phyloP scores from a whole-genome alignment of 2,888 invertebrate species.

The Idaea dimidiata region DNA sequence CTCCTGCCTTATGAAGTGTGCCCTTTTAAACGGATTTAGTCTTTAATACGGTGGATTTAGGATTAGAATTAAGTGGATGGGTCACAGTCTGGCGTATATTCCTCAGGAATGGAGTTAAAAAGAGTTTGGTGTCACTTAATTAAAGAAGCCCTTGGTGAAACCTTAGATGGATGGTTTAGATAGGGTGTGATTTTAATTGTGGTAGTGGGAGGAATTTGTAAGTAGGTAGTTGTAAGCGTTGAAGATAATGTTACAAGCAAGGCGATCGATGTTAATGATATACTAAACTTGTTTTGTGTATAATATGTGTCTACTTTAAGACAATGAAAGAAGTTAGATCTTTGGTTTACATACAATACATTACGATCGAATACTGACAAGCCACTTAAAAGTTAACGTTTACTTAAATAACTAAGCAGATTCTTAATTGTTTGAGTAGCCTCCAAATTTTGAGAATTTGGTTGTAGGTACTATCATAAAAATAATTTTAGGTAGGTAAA shows the following conservation, averaged over 20 bases:
- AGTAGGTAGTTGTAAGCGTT: conserved; percentile 10
- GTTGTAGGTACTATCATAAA: no score
- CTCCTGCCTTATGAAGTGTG: conserved; percentile 35
- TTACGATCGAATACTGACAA: no score
- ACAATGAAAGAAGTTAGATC: no score
- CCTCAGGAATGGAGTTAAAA: conserved; percentile 34
- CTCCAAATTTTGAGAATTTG: no score
- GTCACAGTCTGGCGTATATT: conserved; percentile 20
- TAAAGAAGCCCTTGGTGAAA: conserved; percentile 70
- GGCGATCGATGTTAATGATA: not conserved
- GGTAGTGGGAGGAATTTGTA: conserved; percentile 11
- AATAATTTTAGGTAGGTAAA: no score
- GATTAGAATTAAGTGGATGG: conserved; percentile 35
- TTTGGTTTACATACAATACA: no score
- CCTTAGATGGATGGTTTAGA: conserved; percentile 44
- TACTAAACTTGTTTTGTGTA: not conserved
- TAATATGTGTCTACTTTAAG: no score
- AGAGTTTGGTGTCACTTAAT: conserved; percentile 64
- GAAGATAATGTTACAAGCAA: conserved; percentile 2
- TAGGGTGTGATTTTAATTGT: conserved; percentile 29
- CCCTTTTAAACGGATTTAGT: conserved; percentile 35
- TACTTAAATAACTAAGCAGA: no score
- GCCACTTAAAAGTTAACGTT: no score
- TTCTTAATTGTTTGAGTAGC: no score
- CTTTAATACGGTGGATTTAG: conserved; percentile 37